Percentiles rank a stretch among this genome's conserved stretches.
Evolutionary conservation across 2,797 vertebrate species (phyloP).

Genomic region (Thalassophryne amazonica): DNA sequence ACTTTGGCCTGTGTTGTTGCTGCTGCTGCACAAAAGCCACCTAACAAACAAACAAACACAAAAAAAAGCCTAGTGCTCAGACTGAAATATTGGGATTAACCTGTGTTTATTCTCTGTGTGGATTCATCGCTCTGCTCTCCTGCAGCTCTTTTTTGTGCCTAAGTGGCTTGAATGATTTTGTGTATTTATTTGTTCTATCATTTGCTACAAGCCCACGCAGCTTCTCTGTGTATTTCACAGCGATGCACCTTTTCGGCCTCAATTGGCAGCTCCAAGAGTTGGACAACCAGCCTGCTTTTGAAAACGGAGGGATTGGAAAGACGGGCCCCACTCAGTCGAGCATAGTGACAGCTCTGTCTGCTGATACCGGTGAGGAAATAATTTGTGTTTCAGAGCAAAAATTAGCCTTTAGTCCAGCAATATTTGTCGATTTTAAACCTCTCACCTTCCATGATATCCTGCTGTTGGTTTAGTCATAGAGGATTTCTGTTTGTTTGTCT

Average conservation of each 20-base stretch:
- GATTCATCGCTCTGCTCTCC: constrained; percentile 27
- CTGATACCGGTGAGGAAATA: constrained; percentile 85
- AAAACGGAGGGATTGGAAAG: constrained; percentile 92
- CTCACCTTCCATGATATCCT: too few species aligned
- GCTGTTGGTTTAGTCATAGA: too few species aligned
- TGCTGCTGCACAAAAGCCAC: constrained; percentile 42
- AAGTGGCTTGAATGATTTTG: constrained; percentile 52
- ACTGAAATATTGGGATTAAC: constrained; percentile 38
- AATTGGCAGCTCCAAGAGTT: constrained; percentile 98
- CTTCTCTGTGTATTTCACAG: constrained; percentile 72
- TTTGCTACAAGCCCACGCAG: constrained; percentile 49
- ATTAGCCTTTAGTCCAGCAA: too few species aligned
- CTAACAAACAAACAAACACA: constrained; percentile 9
- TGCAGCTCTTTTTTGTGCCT: constrained; percentile 47
- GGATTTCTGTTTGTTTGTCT: too few species aligned
- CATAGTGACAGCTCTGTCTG: constrained; percentile 86
- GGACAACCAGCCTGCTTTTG: constrained; percentile 92
- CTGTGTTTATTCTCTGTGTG: constrained; percentile 18
- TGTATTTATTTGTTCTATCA: constrained; percentile 35
- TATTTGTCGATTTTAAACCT: too few species aligned
- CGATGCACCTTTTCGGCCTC: constrained; percentile 98
- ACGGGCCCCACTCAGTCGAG: constrained; percentile 87
- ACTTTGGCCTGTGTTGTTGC: constrained; percentile 42
- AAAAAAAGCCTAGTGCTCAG: constrained; percentile 14
- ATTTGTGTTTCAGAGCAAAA: too few species aligned